These are phyloP conservation scores for Conus canariensis DNA, from an alignment of 2,888 invertebrate species.

Conservation along the genomic window DNA sequence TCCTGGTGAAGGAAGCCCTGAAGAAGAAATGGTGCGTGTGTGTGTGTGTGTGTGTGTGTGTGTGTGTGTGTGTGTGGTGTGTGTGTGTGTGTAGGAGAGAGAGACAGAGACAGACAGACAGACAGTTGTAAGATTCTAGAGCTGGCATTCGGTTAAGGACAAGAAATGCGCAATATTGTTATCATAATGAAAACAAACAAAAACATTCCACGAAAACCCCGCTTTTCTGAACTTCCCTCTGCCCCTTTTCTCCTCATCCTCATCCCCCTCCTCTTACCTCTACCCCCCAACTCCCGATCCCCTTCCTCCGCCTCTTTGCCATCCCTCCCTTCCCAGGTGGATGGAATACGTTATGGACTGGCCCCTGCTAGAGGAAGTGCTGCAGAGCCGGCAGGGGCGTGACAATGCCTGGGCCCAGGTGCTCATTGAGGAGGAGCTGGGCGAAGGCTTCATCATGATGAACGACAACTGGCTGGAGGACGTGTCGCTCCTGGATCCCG, in stretches of 20 bases:
- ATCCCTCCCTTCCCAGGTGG: conserved; percentile 5
- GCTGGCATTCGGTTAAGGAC: background rate
- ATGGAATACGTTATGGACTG: conserved; percentile 13
- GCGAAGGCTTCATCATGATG: background rate
- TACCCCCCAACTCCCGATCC: background rate
- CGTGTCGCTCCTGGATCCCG: background rate
- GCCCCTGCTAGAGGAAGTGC: background rate
- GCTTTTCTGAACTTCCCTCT: background rate
- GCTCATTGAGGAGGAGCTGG: background rate
- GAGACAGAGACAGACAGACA: background rate
- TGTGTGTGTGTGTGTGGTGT: conserved; percentile 1
- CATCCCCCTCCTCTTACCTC: too few species aligned
- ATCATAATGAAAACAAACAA: background rate
- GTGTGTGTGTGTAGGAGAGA: background rate
- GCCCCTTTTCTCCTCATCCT: too few species aligned
- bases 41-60: background rate
- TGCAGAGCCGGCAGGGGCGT: background rate
- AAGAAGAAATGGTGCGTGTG: conserved; percentile 15
- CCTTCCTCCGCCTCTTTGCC: background rate
- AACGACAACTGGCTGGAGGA: background rate
- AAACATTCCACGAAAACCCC: background rate
- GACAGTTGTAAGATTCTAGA: background rate
- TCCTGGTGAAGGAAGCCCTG: background rate
- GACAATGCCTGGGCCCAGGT: background rate
- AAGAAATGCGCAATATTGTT: background rate